phyloP scores from a whole-genome alignment of 2,888 invertebrate species.

The Fragum fragum region DNA sequence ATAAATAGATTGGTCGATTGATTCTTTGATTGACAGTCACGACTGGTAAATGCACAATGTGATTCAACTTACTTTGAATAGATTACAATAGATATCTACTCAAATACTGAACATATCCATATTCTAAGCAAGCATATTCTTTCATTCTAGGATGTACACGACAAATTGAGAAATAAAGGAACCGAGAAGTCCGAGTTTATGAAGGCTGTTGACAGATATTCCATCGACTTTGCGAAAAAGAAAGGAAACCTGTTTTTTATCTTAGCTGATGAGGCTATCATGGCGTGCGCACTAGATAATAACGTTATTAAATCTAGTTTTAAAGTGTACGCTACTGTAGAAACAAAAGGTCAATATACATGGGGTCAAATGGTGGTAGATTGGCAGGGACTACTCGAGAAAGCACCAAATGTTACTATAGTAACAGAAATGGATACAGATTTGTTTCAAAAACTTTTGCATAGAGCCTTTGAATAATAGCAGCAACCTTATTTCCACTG shows the following conservation, averaged over 20 bases:
- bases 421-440: conserved; percentile 52
- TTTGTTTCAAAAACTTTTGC: conserved; percentile 52
- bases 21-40: too few species aligned
- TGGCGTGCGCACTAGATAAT: conserved; percentile 47
- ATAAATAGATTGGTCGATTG: too few species aligned
- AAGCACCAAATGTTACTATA: conserved; percentile 54
- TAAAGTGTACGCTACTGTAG: conserved; percentile 55
- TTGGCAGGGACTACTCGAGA: conserved; percentile 42
- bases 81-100: too few species aligned
- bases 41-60: too few species aligned
- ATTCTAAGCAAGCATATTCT: too few species aligned
- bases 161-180: conserved; percentile 28
- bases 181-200: conserved; percentile 55
- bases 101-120: too few species aligned
- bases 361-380: conserved; percentile 66
- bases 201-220: conserved; percentile 38
- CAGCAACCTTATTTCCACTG: too few species aligned
- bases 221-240: not conserved
- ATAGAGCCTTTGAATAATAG: conserved; percentile 25
- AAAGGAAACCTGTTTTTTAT: conserved; percentile 8
- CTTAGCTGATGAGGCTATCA: conserved; percentile 53
- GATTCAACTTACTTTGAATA: too few species aligned
- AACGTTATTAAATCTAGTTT: conserved; percentile 51
- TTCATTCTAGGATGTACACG: conserved; percentile 39
- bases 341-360: conserved; percentile 53